Base-by-base conservation (phyloP, 2,888 invertebrate species). In the Nemapogon koenigi region DNA sequence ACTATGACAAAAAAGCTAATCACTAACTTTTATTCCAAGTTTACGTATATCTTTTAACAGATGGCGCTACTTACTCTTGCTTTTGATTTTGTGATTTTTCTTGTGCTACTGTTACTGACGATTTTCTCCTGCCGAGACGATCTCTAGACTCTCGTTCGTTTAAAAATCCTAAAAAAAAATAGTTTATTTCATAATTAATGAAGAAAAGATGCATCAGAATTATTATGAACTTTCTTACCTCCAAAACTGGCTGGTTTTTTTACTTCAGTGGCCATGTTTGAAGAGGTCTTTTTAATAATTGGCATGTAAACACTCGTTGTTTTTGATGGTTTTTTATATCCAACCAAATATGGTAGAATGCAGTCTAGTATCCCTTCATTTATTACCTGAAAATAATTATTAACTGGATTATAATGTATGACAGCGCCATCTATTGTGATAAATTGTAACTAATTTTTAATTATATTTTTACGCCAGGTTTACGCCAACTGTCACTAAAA, bases 321-420 rank as follows among this genome's bases (percentile, higher is more conserved):
- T 56, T 82, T 85, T 15, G 60, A 44, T 1, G 85, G 83, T 43
- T 78, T 80, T 42, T 68, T 73, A 42, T 78, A 75, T 3, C 79
- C 79, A 10, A 87, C 78, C 46, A 92, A 80, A 53, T 90, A 90
- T 0, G 92, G 89, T 33, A 92, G 62, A 40, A 93, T 87, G 0
- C 91, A 90, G 65, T 93, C 93, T 35, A 92, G 63, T 42, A 93
- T 81, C 8, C 92, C 92, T 69, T 92, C 92, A 33, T 88, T 87
- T 43, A 93, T 81, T 1, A 91, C 84, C 70, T 90, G 67, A 46
- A 82, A 81, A 41, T 66, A 6, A 22, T 22, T 22, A 7, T 22
- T 22, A 22, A 10, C 8, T 7, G 6, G 8, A 22, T 7, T 30
- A 13, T 14, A 14, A 30, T 3, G 16, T 13, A 49, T 3, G 14